Percentiles rank a stretch among this genome's conserved stretches.
Evolutionary conservation across 2,113 vertebrate genomes (phyloP).

Genomic region (Macroglossus sobrinus): DNA sequence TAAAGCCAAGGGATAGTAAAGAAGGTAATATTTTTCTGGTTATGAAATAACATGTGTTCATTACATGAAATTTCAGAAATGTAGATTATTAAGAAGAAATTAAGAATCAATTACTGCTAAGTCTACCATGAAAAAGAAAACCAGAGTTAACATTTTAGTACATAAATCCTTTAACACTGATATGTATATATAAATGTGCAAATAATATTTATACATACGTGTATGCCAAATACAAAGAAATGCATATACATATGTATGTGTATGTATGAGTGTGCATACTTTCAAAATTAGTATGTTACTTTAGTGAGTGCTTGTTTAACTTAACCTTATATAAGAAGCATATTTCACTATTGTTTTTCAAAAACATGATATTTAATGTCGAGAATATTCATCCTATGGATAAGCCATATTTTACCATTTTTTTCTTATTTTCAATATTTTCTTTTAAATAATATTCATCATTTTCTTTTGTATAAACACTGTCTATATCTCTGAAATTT

Average conservation of each 20-base stretch:
- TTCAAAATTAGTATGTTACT: neutral
- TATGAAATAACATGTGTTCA: conserved; percentile 46
- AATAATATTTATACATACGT: neutral
- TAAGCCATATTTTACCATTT: neutral
- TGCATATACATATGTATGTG: neutral
- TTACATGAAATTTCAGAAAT: conserved; percentile 50
- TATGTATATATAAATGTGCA: neutral
- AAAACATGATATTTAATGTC: neutral
- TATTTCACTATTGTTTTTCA: conserved; percentile 10
- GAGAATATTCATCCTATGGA: neutral
- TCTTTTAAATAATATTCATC: neutral
- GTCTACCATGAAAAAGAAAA: neutral
- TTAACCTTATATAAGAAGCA: neutral
- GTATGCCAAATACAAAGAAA: neutral
- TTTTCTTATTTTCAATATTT: neutral
- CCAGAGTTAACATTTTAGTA: neutral
- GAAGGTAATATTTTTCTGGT: conserved; percentile 37
- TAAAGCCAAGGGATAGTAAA: conserved; percentile 6
- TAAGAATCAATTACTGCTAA: conserved; percentile 8
- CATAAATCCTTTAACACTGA: neutral
- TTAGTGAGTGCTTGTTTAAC: neutral
- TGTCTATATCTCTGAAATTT: neutral
- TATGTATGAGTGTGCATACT: neutral
- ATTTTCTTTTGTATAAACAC: neutral
- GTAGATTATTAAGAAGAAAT: conserved; percentile 41